Evolutionary conservation across 1,140 invertebrate genomes (phyloP).

Genomic region (Caenorhabditis tropicalis): DNA sequence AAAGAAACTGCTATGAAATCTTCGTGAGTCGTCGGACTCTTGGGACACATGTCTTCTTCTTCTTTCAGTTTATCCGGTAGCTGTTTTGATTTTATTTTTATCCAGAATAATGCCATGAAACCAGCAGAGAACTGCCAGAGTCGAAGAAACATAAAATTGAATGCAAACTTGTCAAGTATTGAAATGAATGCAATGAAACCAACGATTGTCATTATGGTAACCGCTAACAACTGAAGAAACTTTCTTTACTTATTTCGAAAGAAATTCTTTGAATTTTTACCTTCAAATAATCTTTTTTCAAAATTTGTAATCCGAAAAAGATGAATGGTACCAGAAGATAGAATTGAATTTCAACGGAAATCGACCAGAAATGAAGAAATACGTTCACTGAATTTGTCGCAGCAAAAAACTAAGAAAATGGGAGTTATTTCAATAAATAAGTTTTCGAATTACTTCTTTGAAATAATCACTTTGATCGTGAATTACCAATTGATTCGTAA

Average conservation of each 20-base stretch:
- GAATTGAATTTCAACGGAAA: slow-evolving; percentile 14
- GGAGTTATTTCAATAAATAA: not conserved
- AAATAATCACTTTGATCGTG: not conserved
- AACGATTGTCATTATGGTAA: not conserved
- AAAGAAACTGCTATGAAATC: not conserved
- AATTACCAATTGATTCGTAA: slow-evolving; percentile 2
- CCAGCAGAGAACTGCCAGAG: slow-evolving; percentile 42
- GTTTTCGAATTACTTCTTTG: not conserved
- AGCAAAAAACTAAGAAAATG: not conserved
- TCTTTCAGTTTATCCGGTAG: not conserved
- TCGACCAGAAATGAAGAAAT: slow-evolving; percentile 12
- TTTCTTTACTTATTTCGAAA: not conserved
- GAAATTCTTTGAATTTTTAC: not conserved
- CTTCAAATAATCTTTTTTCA: not conserved
- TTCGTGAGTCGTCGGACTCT: not conserved
- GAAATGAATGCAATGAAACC: not conserved
- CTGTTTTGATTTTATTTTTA: not conserved
- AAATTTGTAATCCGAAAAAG: not conserved
- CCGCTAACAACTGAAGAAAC: not conserved
- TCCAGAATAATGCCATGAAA: not conserved
- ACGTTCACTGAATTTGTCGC: not conserved
- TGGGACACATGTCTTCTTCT: not conserved
- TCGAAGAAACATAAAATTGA: slow-evolving; percentile 17
- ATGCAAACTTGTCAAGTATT: not conserved
- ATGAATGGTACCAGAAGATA: slow-evolving; percentile 11